These are phyloP conservation scores for Pocillopora grandis DNA, from an alignment of 92 coral and sea anemone genomes.

Conservation along the genomic window DNA sequence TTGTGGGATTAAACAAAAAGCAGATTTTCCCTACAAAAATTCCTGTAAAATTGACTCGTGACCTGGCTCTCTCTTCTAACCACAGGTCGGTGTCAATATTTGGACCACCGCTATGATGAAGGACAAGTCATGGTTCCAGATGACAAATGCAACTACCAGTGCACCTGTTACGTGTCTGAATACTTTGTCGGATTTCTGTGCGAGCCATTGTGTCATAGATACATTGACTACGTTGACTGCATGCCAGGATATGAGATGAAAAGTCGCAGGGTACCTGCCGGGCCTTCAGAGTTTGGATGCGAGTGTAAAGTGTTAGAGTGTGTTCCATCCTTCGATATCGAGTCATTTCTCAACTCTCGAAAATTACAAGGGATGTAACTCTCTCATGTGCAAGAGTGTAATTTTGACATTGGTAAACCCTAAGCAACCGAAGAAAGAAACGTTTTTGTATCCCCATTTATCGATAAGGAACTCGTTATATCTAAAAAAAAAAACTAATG, in stretches of 20 bases:
- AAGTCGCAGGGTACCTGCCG: slow-evolving; percentile 22
- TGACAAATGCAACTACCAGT: slow-evolving; percentile 35
- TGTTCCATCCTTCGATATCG: slow-evolving; percentile 25
- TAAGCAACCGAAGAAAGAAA: no score
- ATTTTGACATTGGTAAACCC: no score
- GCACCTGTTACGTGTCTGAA: slow-evolving; percentile 39
- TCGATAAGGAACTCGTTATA: no score
- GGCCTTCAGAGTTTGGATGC: slow-evolving; percentile 56
- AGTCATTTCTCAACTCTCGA: not conserved
- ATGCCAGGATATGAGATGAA: slow-evolving; percentile 32
- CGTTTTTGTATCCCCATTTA: no score
- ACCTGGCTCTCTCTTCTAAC: no score
- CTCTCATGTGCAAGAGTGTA: no score
- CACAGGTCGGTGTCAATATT: slow-evolving; percentile 29
- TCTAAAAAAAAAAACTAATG: no score
- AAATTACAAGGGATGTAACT: not conserved
- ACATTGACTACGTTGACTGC: slow-evolving; percentile 31
- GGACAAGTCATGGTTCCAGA: slow-evolving; percentile 42
- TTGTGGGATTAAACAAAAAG: no score
- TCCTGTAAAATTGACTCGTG: no score
- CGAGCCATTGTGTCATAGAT: slow-evolving; percentile 45
- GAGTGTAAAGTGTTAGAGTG: slow-evolving; percentile 21
- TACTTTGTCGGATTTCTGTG: slow-evolving; percentile 52
- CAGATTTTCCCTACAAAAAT: no score
- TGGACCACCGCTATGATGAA: slow-evolving; percentile 20